These are phyloP conservation scores for Hippoglossus hippoglossus DNA, from an alignment of 2,797 vertebrate species.

Conservation along the genomic window DNA sequence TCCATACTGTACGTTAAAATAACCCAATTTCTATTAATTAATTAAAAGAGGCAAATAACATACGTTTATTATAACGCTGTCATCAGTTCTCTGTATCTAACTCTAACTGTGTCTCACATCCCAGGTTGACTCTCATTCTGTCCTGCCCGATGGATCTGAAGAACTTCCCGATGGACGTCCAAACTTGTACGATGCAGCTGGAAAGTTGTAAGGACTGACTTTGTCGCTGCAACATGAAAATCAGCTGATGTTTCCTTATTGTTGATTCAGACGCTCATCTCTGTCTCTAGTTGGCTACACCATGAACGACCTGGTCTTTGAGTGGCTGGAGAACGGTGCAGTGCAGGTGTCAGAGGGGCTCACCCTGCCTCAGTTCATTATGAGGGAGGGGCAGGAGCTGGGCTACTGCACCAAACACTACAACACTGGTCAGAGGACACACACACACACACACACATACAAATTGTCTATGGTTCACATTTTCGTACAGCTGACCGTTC, in stretches of 20 bases:
- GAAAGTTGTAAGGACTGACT: conserved; percentile 92
- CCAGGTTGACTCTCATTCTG: conserved; percentile 95
- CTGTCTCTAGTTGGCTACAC: conserved; percentile 93
- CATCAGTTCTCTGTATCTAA: background rate
- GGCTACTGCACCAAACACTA: conserved; percentile 99
- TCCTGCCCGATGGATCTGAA: conserved; percentile 99
- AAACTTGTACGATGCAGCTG: conserved; percentile 98
- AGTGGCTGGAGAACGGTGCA: conserved; percentile 94
- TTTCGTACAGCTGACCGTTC: background rate
- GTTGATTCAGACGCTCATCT: background rate
- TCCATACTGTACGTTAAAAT: too few relatives aligned
- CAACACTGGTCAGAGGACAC: conserved; percentile 89
- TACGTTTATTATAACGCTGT: too few relatives aligned
- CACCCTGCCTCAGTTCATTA: conserved; percentile 97
- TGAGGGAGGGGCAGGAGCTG: conserved; percentile 96
- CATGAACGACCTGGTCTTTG: conserved; percentile 98
- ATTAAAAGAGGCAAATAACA: too few relatives aligned
- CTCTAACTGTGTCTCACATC: conserved; percentile 11
- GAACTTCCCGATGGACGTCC: conserved; percentile 99
- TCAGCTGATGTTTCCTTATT: background rate
- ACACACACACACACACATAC: background rate
- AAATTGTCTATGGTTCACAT: background rate
- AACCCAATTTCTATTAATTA: too few relatives aligned
- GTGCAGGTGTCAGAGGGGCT: conserved; percentile 97
- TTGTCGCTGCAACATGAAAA: background rate